Percentiles rank a stretch among this genome's conserved stretches.
phyloP scores from a whole-genome alignment of 1,140 invertebrate genomes.

The Aphelenchoides fujianensis region DNA sequence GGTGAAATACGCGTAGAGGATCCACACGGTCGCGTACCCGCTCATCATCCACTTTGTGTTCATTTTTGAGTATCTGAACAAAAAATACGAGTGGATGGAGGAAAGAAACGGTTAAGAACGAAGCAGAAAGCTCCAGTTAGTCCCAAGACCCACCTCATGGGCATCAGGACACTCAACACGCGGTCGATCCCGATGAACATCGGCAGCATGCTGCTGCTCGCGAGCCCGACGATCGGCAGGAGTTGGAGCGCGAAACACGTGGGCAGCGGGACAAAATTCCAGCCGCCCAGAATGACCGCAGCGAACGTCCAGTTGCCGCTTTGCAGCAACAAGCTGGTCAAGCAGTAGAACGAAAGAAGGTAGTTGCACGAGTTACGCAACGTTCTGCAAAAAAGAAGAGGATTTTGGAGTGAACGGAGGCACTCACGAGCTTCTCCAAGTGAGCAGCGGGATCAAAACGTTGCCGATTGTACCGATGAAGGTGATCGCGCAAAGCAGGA shows the following conservation, averaged over 20 bases:
- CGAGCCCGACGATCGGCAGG: not conserved
- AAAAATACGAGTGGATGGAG: no score
- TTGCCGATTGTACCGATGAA: not conserved
- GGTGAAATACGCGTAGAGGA: not conserved
- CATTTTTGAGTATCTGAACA: not conserved
- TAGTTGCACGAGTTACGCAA: not conserved
- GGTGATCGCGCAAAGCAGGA: not conserved
- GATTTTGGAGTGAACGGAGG: not conserved
- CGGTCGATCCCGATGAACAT: not conserved
- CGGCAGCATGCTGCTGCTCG: not conserved
- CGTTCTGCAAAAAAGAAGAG: not conserved
- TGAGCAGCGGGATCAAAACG: not conserved
- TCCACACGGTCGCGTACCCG: not conserved
- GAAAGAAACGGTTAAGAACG: no score
- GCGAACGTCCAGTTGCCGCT: not conserved
- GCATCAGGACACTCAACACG: not conserved
- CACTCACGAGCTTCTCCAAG: not conserved
- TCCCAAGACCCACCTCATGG: not conserved
- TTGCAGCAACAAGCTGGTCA: not conserved
- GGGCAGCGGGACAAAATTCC: not conserved
- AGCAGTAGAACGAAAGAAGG: not conserved
- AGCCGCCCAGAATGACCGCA: not conserved
- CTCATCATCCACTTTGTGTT: not conserved
- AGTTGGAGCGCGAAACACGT: not conserved
- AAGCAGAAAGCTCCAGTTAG: not conserved